Evolutionary conservation across 2,888 invertebrate genomes (phyloP).

Genomic region (Lottia scabra): DNA sequence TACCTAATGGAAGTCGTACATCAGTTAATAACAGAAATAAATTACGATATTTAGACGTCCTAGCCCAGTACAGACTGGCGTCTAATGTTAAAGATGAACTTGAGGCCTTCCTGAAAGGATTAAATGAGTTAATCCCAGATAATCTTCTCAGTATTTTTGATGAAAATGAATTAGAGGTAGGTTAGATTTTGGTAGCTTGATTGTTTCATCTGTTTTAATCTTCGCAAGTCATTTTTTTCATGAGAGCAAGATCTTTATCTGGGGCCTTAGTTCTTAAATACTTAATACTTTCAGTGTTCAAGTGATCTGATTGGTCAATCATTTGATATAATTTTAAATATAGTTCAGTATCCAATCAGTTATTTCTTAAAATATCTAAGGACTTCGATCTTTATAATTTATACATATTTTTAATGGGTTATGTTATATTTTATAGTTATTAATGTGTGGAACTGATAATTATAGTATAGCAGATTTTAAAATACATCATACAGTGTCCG

Average conservation of each 20-base stretch:
- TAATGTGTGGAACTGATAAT: slow-evolving; percentile 93
- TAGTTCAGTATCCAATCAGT: too few species aligned
- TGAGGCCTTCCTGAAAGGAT: slow-evolving; percentile 88
- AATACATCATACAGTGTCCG: slow-evolving; percentile 87
- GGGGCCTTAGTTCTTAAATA: too few species aligned
- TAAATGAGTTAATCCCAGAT: slow-evolving; percentile 91
- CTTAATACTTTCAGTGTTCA: too few species aligned
- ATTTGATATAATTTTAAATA: too few species aligned
- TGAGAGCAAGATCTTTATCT: too few species aligned
- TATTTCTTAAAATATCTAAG: too few species aligned
- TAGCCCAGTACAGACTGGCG: slow-evolving; percentile 89
- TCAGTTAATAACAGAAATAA: slow-evolving; percentile 82
- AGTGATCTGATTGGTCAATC: too few species aligned
- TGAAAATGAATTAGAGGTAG: slow-evolving; percentile 94
- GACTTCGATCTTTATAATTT: too few species aligned
- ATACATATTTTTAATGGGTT: too few species aligned
- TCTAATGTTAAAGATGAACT: slow-evolving; percentile 85
- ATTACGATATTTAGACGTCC: slow-evolving; percentile 82
- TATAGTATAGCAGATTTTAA: slow-evolving; percentile 92
- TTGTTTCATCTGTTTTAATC: too few species aligned
- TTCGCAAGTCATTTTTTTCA: too few species aligned
- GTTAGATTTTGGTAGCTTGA: slow-evolving; percentile 20
- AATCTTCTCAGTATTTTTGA: slow-evolving; percentile 94
- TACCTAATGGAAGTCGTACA: slow-evolving; percentile 84
- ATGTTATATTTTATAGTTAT: slow-evolving; percentile 75